These are phyloP conservation scores for Podarcis lilfordi DNA, from an alignment of 2,797 vertebrate genomes.

Conservation along the genomic window DNA sequence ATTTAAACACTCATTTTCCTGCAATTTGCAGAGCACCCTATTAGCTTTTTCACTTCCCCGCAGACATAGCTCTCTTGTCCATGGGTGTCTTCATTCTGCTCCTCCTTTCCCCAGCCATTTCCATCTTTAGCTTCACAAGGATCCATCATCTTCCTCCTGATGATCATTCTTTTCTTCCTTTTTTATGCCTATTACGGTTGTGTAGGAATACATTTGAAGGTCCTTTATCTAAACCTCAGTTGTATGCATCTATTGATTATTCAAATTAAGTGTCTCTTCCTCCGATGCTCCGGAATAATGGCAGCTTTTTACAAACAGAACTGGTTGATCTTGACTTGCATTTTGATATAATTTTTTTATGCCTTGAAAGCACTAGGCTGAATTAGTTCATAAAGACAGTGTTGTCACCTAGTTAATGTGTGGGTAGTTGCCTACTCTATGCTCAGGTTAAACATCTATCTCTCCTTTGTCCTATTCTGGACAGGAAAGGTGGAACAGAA, in stretches of 20 bases:
- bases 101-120: background rate
- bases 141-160: background rate
- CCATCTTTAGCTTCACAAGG: constrained; percentile 1
- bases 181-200: background rate
- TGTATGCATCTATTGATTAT: background rate
- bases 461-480: background rate
- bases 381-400: background rate
- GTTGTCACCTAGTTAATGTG: background rate
- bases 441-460: background rate
- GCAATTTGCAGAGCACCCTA: background rate
- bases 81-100: background rate
- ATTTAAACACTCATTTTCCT: constrained; percentile 5
- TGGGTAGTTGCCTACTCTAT: background rate
- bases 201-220: background rate
- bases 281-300: background rate
- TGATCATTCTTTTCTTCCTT: background rate
- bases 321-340: background rate
- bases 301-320: background rate
- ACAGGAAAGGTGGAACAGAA: background rate
- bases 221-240: background rate
- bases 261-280: background rate
- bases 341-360: background rate
- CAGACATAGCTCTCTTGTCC: background rate
- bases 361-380: background rate
- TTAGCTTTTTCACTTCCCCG: constrained; percentile 4